A percentile compares a stretch with the other conserved stretches of the same genome.
phyloP scores from a whole-genome alignment of 2,888 invertebrate species.

The Prosapia bicincta region DNA sequence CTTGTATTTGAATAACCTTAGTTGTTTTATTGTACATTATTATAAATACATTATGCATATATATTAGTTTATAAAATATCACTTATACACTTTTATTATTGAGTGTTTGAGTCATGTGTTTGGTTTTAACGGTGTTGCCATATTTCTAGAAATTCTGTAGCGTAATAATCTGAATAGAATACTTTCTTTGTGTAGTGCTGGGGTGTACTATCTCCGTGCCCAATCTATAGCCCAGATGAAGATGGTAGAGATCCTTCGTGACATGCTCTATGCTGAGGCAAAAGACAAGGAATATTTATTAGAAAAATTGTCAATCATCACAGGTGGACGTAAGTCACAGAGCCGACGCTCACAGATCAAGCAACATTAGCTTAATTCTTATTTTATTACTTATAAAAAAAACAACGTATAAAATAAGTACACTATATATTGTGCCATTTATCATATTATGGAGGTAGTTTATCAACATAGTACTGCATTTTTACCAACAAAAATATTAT shows the following conservation, averaged over 20 bases:
- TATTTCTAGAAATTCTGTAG: neutral
- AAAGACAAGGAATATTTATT: slow-evolving; percentile 69
- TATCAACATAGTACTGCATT: too few species aligned
- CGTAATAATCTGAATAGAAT: too few species aligned
- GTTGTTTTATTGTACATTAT: too few species aligned
- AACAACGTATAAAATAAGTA: too few species aligned
- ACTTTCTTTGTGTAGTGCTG: slow-evolving; percentile 39
- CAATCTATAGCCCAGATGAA: slow-evolving; percentile 58
- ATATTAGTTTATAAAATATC: too few species aligned
- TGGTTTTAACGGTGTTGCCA: neutral
- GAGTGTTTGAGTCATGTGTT: neutral
- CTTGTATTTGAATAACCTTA: too few species aligned
- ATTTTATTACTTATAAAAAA: too few species aligned
- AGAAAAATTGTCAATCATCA: slow-evolving; percentile 50
- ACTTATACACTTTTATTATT: neutral
- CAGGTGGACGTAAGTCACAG: slow-evolving; percentile 27
- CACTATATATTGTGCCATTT: too few species aligned
- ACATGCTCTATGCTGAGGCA: slow-evolving; percentile 62
- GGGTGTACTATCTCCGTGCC: slow-evolving; percentile 61
- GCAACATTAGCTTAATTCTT: neutral
- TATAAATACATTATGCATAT: too few species aligned
- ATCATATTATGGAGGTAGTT: too few species aligned
- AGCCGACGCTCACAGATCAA: neutral
- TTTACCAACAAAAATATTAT: too few species aligned
- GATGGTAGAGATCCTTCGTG: slow-evolving; percentile 58